Evolutionary conservation across 2,113 vertebrate genomes (phyloP).

Genomic region (Serinus canaria): DNA sequence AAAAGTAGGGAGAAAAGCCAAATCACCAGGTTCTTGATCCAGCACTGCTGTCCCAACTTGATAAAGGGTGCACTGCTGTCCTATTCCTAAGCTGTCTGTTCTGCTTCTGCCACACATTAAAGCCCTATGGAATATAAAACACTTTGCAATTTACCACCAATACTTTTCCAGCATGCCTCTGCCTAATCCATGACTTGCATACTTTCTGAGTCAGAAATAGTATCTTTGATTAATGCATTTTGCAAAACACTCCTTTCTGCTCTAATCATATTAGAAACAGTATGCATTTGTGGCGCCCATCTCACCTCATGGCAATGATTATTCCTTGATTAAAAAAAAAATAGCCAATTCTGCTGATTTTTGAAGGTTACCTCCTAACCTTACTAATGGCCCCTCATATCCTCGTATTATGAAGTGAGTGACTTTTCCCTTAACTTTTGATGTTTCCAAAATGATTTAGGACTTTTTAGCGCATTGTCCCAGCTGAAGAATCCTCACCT

Average conservation of each 20-base stretch:
- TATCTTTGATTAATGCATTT: not conserved
- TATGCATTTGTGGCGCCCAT: not conserved
- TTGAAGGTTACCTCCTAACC: not conserved
- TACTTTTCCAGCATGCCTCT: not conserved
- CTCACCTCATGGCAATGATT: not conserved
- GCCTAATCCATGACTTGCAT: fast-evolving
- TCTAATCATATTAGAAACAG: not conserved
- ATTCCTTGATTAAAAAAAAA: not conserved
- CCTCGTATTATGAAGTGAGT: not conserved
- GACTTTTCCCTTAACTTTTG: not conserved
- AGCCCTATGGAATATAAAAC: not conserved
- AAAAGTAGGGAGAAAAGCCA: not conserved
- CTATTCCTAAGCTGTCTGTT: not conserved
- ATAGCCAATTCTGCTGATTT: not conserved
- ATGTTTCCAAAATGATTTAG: not conserved
- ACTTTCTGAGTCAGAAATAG: not conserved
- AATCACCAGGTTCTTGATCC: not conserved
- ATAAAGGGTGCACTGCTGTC: not conserved
- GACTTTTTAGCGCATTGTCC: not conserved
- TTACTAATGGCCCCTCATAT: not conserved
- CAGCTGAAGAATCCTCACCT: not conserved
- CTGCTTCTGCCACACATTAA: not conserved
- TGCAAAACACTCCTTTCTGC: not conserved
- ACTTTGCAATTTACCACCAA: not conserved
- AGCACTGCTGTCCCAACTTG: not conserved